These are phyloP conservation scores for Sitodiplosis mosellana DNA, from an alignment of 1,140 invertebrate species.

Conservation along the genomic window DNA sequence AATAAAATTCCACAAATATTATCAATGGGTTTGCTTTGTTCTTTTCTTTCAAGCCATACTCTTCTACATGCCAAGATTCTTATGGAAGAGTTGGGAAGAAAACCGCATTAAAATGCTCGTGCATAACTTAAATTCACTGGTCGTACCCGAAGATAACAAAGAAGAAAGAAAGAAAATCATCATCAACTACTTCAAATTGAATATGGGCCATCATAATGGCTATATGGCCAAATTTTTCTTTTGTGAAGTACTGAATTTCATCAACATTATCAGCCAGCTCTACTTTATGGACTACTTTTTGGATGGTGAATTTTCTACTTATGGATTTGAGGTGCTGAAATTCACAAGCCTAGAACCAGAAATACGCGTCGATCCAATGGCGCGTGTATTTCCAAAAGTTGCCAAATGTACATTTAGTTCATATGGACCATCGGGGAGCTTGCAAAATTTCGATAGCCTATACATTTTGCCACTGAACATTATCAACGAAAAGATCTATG, in stretches of 20 bases:
- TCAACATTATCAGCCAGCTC: conserved; percentile 54
- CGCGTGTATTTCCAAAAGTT: conserved; percentile 61
- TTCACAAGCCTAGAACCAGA: conserved; percentile 78
- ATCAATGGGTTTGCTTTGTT: too few species aligned
- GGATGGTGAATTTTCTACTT: conserved; percentile 44
- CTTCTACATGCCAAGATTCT: too few species aligned
- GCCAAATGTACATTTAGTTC: conserved; percentile 65
- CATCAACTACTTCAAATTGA: too few species aligned
- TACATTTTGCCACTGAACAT: conserved; percentile 72
- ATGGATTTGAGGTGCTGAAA: conserved; percentile 47
- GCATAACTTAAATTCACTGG: too few species aligned
- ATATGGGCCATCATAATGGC: too few species aligned
- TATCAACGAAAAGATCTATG: conserved; percentile 74
- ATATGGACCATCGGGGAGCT: conserved; percentile 47
- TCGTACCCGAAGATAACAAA: too few species aligned
- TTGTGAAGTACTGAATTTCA: conserved; percentile 51
- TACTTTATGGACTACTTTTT: conserved; percentile 61
- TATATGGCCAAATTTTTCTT: conserved; percentile 32
- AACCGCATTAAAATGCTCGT: too few species aligned
- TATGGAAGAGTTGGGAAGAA: too few species aligned
- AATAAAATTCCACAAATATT: too few species aligned
- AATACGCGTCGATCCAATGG: conserved; percentile 34
- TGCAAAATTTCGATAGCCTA: conserved; percentile 58
- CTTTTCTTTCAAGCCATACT: too few species aligned
- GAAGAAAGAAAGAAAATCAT: too few species aligned